Base-by-base conservation (phyloP, 2,113 vertebrate genomes). In the Loxodonta africana region DNA sequence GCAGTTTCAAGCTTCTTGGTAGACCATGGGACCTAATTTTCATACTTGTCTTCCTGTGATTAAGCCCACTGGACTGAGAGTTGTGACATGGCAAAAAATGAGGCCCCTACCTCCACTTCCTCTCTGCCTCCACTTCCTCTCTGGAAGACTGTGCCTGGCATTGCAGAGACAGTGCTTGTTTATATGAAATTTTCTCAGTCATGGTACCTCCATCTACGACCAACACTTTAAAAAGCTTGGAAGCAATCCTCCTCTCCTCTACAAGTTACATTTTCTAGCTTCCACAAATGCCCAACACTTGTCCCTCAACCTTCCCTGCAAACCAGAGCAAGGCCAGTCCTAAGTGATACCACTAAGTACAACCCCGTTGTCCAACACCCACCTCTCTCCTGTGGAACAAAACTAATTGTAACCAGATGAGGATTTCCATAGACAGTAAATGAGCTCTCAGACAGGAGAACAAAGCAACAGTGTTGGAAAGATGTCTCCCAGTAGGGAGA, bases 371-470 rank as follows among this genome's bases (percentile, higher is more conserved):
- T 93, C 53, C 82, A 77, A 88, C 83, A 93, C 67, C 77, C 83
- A 73, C 83, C 81, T 97, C 83, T 89, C 94, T 97, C 92, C 96
- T 97, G 92, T 30, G 1, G 94, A 96, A 97, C 96, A 98, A 98
- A 98, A 97, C 86, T 95, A 96, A 69, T 95, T 96, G 96, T 97
- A 98, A 98, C 95, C 96, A 94, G 96, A 97, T 96, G 88, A 94
- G 96, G 98, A 96, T 98, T 89, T 98, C 97, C 97, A 65, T 86
- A 97, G 97, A 97, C 80, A 89, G 92, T 98, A 97, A 90, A 88
- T 92, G 97, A 95, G 96, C 94, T 94, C 95, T 67, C 63, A 89
- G 87, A 37, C 96, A 96, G 94, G 83, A 98, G 93, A 98, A 98
- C 97, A 98, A 97, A 98, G 91, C 95, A 91, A 86, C 88, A 95